Evolutionary conservation across 2,113 vertebrate genomes (phyloP), one percentile per base, ranked within the genome.

Genomic region (Charina bottae): DNA sequence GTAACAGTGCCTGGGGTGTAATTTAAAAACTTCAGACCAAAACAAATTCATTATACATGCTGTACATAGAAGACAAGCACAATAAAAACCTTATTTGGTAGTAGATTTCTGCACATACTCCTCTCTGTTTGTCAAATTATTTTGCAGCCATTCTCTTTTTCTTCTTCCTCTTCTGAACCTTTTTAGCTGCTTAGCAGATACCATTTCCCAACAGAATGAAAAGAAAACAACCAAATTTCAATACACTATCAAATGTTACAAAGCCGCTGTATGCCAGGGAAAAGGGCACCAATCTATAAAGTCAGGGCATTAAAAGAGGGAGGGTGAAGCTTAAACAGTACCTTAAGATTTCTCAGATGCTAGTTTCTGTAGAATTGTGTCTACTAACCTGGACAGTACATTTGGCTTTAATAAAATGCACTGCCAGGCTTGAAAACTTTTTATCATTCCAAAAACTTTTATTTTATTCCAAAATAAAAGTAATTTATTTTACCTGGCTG

Each of bases 361-460:
- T 11, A 17, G 23, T 55, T 24, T 23, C 54, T 33, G 28, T 46
- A 91, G 84, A 56, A 72, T 0, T 2, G 6, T 54, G 49, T n/a
- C 24, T 92, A 53, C 11, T 21, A 90, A 49, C 89, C 93, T 49
- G 1, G 1, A 91, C 92, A 93, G 83, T 42, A 62, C 11, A 54
- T 28, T 60, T 83, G 3, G 56, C 46, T 78, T 91, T 68, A 28
- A 12, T 59, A 87, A 68, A 89, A n/a, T 94, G 93, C 54, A 84
- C 90, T 89, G 85, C 92, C 88, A 28, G 72, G 42, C 88, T 90
- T 85, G 0, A 28, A 83, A 94, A 97, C 94, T 96, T 96, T 96
- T 21, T 95, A 85, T 87, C 15, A 72, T 92, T 4, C 49, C 94
- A 88, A 42, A 42, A 42, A 42, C 42, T 42, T 42, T 42, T 42